Base-by-base conservation (phyloP, 2,113 vertebrate genomes). In the Phalacrocorax carbo region DNA sequence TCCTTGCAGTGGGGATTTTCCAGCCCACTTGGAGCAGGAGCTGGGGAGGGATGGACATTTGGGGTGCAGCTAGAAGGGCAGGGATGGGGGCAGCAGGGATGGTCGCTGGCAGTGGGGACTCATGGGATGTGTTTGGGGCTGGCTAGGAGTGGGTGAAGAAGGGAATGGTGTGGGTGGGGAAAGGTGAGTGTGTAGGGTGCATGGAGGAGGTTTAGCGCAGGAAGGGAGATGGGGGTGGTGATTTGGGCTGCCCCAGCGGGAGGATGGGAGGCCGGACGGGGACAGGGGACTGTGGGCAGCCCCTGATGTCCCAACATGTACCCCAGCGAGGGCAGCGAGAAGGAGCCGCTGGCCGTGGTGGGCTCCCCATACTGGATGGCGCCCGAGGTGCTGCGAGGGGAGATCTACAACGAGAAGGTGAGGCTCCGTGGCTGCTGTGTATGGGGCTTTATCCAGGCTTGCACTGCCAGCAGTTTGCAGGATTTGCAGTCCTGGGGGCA, bases 351-450 rank as follows among this genome's bases (percentile, higher is more conserved):
- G 97, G 98, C 99, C 0, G 98, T 99, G 22, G 99, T 99, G 93
- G 99, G 99, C 42, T 99, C 99, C 34, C 99, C 99, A 0, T 99
- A 99, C 91, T 99, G 99, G 99, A 99, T 99, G 99, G 99, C 99
- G 16, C 99, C 99, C 0, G 99, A 99, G 87, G 99, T 99, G 70
- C 98, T 99, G 90, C 98, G 98, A 83, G 99, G 99, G 90, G 99
- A 99, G 95, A 94, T 99, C 42, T 99, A 99, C 82, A 95, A 99
- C 0, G 99, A 99, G 97, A 99, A 99, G 99, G 99, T 99, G 95
- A 98, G 81, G 9, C 7, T 42, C 40, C 0, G 0, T 38, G 52
- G 5, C 46, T 90, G 42, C 42, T 2, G 1, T 9, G 1, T 0
- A 0, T 21, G 61, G 30, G 48, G 20, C 34, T 90, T 65, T n/a